phyloP scores from a whole-genome alignment of 1,140 invertebrate genomes.

The Nasonia longicornis region DNA sequence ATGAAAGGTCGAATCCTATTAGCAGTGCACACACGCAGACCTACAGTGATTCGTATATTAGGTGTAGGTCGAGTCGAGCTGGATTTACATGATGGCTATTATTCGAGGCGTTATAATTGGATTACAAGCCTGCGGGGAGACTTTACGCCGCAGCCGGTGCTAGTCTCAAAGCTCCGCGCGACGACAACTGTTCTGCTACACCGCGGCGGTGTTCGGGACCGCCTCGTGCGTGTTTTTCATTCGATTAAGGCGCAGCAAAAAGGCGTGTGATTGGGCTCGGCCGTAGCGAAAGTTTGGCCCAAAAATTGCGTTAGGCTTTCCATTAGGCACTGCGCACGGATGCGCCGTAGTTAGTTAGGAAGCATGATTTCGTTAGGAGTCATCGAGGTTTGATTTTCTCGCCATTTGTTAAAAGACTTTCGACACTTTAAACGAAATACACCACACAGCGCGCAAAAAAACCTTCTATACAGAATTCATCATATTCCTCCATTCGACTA shows the following conservation, averaged over 20 bases:
- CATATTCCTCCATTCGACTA: not conserved
- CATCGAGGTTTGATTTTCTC: no score
- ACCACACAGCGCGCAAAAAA: not conserved
- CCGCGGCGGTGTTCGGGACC: not conserved
- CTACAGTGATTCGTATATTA: slow-evolving; percentile 19
- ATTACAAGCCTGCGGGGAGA: slow-evolving; percentile 30
- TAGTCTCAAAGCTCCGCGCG: not conserved
- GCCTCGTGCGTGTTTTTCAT: not conserved
- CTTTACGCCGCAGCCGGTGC: slow-evolving; percentile 9
- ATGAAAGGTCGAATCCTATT: slow-evolving; percentile 31
- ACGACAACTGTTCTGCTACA: not conserved
- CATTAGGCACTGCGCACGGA: not conserved
- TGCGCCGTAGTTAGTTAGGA: not conserved
- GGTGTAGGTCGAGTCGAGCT: not conserved
- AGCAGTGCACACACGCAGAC: not conserved
- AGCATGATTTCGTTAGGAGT: not conserved
- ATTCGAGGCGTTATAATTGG: slow-evolving; percentile 42
- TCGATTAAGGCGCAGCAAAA: not conserved
- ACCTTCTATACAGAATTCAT: not conserved
- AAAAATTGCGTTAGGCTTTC: slow-evolving; percentile 2
- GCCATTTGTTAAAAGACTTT: no score
- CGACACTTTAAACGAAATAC: no score
- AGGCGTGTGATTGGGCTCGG: slow-evolving; percentile 18
- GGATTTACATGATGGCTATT: slow-evolving; percentile 33
- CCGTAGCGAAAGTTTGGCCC: not conserved